Conservation (phyloP, 2,113 vertebrate genomes). For the Dicerorhinus sumatrensis region DNA sequence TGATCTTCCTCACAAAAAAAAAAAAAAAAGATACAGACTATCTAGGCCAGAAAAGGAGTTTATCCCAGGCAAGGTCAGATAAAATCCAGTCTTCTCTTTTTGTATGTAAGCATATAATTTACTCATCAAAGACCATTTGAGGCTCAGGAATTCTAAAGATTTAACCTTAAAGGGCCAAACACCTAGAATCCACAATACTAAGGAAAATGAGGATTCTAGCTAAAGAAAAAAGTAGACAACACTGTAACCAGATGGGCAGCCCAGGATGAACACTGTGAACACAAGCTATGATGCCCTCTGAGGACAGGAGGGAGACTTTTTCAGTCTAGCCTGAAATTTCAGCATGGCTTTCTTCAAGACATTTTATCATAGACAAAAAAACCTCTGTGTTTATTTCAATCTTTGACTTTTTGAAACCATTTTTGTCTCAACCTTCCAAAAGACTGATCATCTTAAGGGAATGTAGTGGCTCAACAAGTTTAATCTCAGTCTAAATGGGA, state of each 20-base stretch:
- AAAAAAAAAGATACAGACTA: not conserved
- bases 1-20: too few relatives aligned
- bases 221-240: not conserved
- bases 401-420: not conserved
- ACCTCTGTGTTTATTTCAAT: not conserved
- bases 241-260: not conserved
- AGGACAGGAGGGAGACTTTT: not conserved
- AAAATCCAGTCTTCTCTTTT: not conserved
- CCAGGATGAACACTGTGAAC: not conserved
- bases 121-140: not conserved
- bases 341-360: not conserved
- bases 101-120: not conserved
- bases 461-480: not conserved
- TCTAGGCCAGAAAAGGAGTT: not conserved
- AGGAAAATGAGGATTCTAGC: not conserved
- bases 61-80: not conserved
- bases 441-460: not conserved
- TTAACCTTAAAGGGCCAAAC: not conserved
- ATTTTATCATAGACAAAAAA: not conserved
- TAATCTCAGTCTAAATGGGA: slow-evolving; percentile 30
- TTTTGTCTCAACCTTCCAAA: slow-evolving; percentile 13
- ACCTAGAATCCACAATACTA: not conserved
- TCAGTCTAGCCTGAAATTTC: not conserved
- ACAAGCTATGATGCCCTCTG: not conserved
- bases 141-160: not conserved